Evolutionary conservation across 2,888 invertebrate species (phyloP).

Genomic region (Diloba caeruleocephala): DNA sequence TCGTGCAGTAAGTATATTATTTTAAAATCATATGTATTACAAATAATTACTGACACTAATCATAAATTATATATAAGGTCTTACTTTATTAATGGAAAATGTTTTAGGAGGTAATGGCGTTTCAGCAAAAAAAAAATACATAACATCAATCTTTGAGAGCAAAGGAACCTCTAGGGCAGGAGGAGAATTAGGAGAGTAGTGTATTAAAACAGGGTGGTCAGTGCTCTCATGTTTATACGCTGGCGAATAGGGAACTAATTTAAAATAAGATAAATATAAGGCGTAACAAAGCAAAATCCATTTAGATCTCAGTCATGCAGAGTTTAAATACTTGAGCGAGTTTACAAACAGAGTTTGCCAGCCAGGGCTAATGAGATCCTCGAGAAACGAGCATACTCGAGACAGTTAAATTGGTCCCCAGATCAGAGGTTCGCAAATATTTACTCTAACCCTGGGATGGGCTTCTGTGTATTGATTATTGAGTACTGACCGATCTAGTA

Average conservation of each 20-base stretch:
- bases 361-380: conserved; percentile 60
- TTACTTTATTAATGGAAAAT: too few relatives aligned
- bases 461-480: conserved; percentile 31
- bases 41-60: too few relatives aligned
- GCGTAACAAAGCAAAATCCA: conserved; percentile 31
- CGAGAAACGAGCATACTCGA: conserved; percentile 39
- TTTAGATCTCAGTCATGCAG: conserved; percentile 38
- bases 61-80: too few relatives aligned
- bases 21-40: not conserved
- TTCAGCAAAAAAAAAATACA: too few relatives aligned
- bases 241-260: too few relatives aligned
- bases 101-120: too few relatives aligned
- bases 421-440: conserved; percentile 57
- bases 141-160: too few relatives aligned
- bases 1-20: conserved; percentile 92
- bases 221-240: too few relatives aligned
- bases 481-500: conserved; percentile 6
- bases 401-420: conserved; percentile 54
- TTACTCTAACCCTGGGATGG: conserved; percentile 36
- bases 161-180: too few relatives aligned
- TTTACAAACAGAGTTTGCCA: conserved; percentile 42
- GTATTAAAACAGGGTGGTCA: too few relatives aligned
- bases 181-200: too few relatives aligned
- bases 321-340: conserved; percentile 29
- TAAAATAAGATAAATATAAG: too few relatives aligned